Evolutionary conservation across 2,113 vertebrate genomes (phyloP), one percentile per base, ranked within the genome.

Genomic region (Apus apus): DNA sequence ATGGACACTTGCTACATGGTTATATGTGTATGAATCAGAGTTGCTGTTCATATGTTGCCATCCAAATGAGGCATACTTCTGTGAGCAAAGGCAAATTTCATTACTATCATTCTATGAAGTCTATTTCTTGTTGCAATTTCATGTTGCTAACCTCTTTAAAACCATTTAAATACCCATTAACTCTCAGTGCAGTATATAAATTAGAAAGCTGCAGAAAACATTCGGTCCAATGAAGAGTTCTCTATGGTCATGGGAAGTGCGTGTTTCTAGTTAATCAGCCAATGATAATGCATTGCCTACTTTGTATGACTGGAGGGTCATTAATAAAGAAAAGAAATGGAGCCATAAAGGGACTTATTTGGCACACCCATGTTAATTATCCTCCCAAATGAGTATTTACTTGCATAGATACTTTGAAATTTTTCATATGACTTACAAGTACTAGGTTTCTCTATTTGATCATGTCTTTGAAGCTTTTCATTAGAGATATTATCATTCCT

Each of bases 111-210:
- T 88, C 83, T 85, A 64, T 91, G 85, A 76, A 74, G 40, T 25
- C 2, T 79, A 89, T 89, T 89, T 89, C 73, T 87, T 73, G 45
- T 43, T 21, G 85, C 86, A 91, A 78, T 60, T 90, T 79, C 23
- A 83, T 88, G 85, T 84, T 77, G 26, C 22, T 95, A 91, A 71
- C 46, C n/a, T 16, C 43, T 67, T 96, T 84, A 67, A 96, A 87
- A 70, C 12, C 40, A 64, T 83, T 91, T 88, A 84, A 86, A 61
- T 84, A 74, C 8, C 43, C 34, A 58, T 91, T 95, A 86, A 40
- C 9, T 60, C 32, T 79, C 72, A 83, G 26, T 25, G 26, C 25
- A 80, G 32, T 70, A 73, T 58, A 85, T 94, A 91, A 87, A 95
- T 83, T 40, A 80, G 64, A 80, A 83, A 86, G 85, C n/a, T 85